Evolutionary conservation across 2,797 vertebrate genomes (phyloP), one percentile per base, ranked within the genome.

Genomic region (Tangara arthus): DNA sequence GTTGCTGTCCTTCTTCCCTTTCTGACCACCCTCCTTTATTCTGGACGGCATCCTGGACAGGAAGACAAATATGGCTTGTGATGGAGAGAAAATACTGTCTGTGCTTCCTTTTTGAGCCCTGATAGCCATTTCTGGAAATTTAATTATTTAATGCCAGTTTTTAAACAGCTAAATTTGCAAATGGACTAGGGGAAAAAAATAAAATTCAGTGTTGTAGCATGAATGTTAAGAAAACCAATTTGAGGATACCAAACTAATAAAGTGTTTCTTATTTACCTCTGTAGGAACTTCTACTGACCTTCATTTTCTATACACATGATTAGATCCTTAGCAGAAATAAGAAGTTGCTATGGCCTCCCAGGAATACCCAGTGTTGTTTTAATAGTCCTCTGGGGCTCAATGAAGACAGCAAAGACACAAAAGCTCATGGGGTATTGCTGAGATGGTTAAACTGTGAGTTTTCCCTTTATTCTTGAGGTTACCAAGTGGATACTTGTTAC

Each of bases 351-450:
- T 63, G 30, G 8, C 12, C n/a, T 69, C 5, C 57, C 27, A 84
- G 68, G 56, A 87, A 19, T 24, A 24, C 12, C 16, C 32, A 80
- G 4, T 42, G 10, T 53, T 47, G 19, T 73, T 53, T 76, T 44
- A 32, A 15, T 34, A 28, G 53, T 80, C 42, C 60, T 82, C 6
- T 49, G 27, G 57, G 32, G 26, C 17, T 90, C 53, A 22, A 19
- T 59, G 47, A 28, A 59, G 26, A 26, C 12, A 53, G 11, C 15
- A 78, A 75, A 89, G 34, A 15, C 32, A 64, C 32, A n/a, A 56
- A 84, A 27, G 19, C 2, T 22, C 3, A 6, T 0, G 0, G 15
- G 10, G 2, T 42, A 1, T 65, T n/a, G 18, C 34, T 81, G 56
- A 78, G 12, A 42, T 42, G 12, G 24, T 75, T 76, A 22, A 76